Evolutionary conservation across 2,113 vertebrate species (phyloP).

Genomic region (Alethe diademata): DNA sequence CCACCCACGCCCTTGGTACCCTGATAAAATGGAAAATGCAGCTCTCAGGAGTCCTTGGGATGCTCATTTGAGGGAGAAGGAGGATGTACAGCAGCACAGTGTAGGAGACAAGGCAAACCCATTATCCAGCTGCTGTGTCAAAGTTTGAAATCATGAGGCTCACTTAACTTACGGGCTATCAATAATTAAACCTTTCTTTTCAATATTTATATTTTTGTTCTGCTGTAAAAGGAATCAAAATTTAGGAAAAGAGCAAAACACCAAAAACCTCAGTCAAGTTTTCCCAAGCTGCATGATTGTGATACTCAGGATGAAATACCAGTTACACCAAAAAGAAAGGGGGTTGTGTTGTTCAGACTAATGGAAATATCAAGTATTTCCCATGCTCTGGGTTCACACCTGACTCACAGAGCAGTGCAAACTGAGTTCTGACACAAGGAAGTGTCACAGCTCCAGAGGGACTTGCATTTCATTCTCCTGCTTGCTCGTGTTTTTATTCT

Average conservation of each 20-base stretch:
- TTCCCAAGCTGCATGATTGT: not conserved
- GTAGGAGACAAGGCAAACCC: not conserved
- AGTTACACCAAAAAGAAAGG: not conserved
- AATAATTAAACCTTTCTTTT: not conserved
- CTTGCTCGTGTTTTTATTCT: not conserved
- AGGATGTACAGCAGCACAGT: not conserved
- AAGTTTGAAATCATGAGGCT: not conserved
- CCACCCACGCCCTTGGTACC: not conserved
- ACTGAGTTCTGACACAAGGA: not conserved
- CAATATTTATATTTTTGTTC: not conserved
- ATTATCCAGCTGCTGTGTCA: not conserved
- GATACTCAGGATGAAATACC: not conserved
- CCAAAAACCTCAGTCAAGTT: not conserved
- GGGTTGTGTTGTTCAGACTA: not conserved
- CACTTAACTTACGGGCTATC: not conserved
- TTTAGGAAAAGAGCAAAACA: not conserved
- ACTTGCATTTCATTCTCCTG: not conserved
- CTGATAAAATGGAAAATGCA: not conserved
- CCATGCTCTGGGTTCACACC: not conserved
- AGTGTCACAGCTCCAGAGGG: not conserved
- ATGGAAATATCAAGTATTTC: constrained; percentile 5
- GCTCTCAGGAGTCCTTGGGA: not conserved
- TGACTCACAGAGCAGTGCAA: not conserved
- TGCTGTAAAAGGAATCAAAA: not conserved
- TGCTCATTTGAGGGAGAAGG: not conserved